phyloP scores from a whole-genome alignment of 2,888 invertebrate genomes.

The Sphecodes monilicornis region DNA sequence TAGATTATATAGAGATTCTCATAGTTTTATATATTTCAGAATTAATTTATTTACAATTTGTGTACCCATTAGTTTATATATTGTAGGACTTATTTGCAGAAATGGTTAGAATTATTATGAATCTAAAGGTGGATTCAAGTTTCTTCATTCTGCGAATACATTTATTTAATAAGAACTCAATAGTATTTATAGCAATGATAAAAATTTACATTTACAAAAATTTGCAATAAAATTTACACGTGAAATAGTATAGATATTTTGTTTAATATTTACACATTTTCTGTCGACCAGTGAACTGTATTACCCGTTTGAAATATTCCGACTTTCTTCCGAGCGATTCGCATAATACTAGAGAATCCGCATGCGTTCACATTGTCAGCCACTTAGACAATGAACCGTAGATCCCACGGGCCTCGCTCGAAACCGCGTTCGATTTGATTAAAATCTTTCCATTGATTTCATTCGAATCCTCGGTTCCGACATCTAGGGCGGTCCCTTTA shows the following conservation, averaged over 20 bases:
- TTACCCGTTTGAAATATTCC: neutral
- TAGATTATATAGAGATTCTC: too few species aligned
- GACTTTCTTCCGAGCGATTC: neutral
- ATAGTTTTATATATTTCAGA: too few species aligned
- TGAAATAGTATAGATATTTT: neutral
- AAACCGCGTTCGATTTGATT: conserved; percentile 51
- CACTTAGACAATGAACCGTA: conserved; percentile 44
- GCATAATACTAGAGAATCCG: conserved; percentile 4
- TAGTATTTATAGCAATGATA: too few species aligned
- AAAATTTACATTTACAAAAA: neutral
- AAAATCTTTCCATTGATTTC: conserved; percentile 56
- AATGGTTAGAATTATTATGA: too few species aligned
- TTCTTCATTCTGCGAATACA: too few species aligned
- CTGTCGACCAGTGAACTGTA: neutral
- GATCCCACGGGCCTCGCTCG: conserved; percentile 38
- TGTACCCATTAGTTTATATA: too few species aligned
- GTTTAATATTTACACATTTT: neutral
- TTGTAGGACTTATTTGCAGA: too few species aligned
- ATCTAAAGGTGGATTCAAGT: too few species aligned
- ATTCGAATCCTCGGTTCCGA: conserved; percentile 44
- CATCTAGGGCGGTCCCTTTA: conserved; percentile 62
- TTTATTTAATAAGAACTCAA: too few species aligned
- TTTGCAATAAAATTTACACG: neutral
- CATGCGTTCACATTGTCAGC: neutral
- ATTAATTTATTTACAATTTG: too few species aligned